Evolutionary conservation across 2,888 invertebrate species (phyloP).

Genomic region (Danaus chrysippus): DNA sequence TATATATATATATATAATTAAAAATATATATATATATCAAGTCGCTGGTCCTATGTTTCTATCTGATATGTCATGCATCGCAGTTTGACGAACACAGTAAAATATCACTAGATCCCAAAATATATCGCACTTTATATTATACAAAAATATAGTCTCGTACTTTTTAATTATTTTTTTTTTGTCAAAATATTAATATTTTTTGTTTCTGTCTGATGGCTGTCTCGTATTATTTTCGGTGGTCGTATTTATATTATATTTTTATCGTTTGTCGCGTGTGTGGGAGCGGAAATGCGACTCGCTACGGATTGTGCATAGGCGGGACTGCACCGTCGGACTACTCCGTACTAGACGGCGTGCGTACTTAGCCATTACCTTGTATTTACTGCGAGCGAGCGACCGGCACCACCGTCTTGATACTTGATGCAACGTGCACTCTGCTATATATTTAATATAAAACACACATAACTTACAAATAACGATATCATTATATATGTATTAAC

Average conservation of each 20-base stretch:
- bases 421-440: slow-evolving; percentile 20
- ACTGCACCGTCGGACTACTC: slow-evolving; percentile 77
- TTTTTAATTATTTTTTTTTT: slow-evolving; percentile 68
- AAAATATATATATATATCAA: slow-evolving; percentile 68
- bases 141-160: slow-evolving; percentile 54
- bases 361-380: slow-evolving; percentile 80
- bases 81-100: slow-evolving; percentile 42
- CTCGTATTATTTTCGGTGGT: slow-evolving; percentile 43
- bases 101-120: slow-evolving; percentile 47
- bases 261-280: slow-evolving; percentile 72
- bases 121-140: slow-evolving; percentile 41
- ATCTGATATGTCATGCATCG: slow-evolving; percentile 73
- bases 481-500: too few relatives aligned
- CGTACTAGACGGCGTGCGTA: slow-evolving; percentile 78
- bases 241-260: slow-evolving; percentile 61
- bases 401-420: slow-evolving; percentile 59
- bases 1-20: slow-evolving; percentile 65
- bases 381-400: slow-evolving; percentile 63
- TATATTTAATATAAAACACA: too few relatives aligned
- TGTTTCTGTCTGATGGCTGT: slow-evolving; percentile 46
- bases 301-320: slow-evolving; percentile 77
- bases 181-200: slow-evolving; percentile 56
- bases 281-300: slow-evolving; percentile 74
- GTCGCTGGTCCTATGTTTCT: slow-evolving; percentile 68
- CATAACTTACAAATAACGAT: too few relatives aligned